Evolutionary conservation across 2,888 invertebrate species (phyloP).

Genomic region (Cerceris ruficornis): DNA sequence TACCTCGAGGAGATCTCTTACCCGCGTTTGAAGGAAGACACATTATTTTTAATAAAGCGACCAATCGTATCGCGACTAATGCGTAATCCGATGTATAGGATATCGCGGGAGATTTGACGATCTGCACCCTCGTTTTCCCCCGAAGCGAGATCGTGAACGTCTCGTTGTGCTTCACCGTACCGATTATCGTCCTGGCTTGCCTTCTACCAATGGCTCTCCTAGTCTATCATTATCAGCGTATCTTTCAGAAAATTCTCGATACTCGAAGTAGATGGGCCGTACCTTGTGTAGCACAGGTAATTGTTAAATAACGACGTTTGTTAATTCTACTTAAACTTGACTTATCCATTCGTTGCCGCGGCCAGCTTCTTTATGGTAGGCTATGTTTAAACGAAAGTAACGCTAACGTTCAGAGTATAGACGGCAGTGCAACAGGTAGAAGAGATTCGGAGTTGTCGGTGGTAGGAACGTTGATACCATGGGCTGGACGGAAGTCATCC

Average conservation of each 20-base stretch:
- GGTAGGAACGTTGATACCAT: constrained; percentile 82
- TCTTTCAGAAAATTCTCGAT: constrained; percentile 83
- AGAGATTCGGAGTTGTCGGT: constrained; percentile 83
- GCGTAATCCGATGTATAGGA: constrained; percentile 55
- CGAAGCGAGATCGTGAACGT: constrained; percentile 81
- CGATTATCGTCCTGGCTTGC: constrained; percentile 82
- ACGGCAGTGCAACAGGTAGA: constrained; percentile 62
- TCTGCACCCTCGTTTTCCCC: constrained; percentile 84
- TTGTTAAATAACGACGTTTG: not conserved
- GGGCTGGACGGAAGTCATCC: constrained; percentile 81
- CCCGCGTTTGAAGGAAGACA: not conserved
- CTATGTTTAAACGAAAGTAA: not conserved
- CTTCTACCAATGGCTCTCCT: constrained; percentile 83
- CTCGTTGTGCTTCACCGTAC: constrained; percentile 83
- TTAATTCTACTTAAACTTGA: too few species aligned
- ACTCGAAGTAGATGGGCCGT: constrained; percentile 83
- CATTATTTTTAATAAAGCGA: too few species aligned
- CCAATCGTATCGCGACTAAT: too few species aligned
- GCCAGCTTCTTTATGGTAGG: not conserved
- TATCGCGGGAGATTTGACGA: constrained; percentile 66
- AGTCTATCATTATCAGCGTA: constrained; percentile 83
- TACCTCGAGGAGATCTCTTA: constrained; percentile 1
- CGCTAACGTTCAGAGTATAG: constrained; percentile 16
- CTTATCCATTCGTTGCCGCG: not conserved
- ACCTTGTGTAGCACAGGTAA: constrained; percentile 81